Percentiles rank a stretch among this genome's conserved stretches.
Conservation (phyloP, 2,797 vertebrate genomes). For the Crax fasciolata region DNA sequence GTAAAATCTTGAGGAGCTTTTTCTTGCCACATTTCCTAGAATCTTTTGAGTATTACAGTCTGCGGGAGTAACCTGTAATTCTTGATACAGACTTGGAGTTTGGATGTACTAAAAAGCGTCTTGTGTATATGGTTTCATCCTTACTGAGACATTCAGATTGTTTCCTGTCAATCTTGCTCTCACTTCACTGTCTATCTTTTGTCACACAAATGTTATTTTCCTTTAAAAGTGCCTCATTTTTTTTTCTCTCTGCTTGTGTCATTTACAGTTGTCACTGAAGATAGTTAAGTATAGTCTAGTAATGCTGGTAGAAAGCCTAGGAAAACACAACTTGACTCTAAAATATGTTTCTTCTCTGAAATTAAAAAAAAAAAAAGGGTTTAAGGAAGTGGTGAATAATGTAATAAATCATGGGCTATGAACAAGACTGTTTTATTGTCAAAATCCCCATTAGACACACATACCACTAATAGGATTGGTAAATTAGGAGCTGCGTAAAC, state of each 20-base stretch:
- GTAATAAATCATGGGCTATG: slow-evolving; percentile 70
- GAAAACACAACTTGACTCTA: slow-evolving; percentile 48
- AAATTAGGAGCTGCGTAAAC: slow-evolving; percentile 47
- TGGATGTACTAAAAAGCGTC: background rate
- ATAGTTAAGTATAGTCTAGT: slow-evolving; percentile 6
- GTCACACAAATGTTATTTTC: background rate
- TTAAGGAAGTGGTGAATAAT: slow-evolving; percentile 57
- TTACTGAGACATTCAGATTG: background rate
- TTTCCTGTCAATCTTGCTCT: background rate
- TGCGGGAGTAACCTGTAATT: background rate
- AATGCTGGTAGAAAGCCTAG: slow-evolving; percentile 59
- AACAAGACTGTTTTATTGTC: slow-evolving; percentile 54
- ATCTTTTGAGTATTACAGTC: background rate
- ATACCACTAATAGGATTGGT: slow-evolving; percentile 13
- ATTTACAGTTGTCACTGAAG: background rate
- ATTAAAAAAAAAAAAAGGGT: background rate
- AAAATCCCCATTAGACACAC: slow-evolving; percentile 54
- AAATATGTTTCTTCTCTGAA: background rate
- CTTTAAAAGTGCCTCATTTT: background rate
- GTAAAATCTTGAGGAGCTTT: background rate
- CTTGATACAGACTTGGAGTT: background rate
- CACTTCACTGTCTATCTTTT: background rate
- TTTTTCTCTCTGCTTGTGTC: background rate
- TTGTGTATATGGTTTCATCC: background rate
- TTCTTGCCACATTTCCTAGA: background rate